These are phyloP conservation scores for Heliconius ismenius DNA, from an alignment of 2,888 invertebrate genomes.

Conservation along the genomic window DNA sequence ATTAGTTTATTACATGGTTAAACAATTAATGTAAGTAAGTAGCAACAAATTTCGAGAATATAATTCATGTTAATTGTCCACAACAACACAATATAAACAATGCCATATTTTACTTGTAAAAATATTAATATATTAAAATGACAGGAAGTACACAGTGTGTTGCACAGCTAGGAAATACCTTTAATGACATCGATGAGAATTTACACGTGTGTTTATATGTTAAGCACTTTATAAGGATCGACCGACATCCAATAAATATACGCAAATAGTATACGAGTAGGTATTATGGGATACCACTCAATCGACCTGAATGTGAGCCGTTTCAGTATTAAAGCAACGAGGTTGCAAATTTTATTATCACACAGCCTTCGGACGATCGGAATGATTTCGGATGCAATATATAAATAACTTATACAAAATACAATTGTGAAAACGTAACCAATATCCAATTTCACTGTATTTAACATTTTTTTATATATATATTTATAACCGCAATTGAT, in stretches of 20 bases:
- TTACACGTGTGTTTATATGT: neutral
- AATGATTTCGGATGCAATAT: neutral
- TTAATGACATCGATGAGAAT: neutral
- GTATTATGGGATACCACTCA: neutral
- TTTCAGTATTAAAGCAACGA: neutral
- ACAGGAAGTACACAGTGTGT: neutral
- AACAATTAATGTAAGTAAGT: neutral
- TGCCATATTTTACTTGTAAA: neutral
- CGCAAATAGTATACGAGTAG: neutral
- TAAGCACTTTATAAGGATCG: neutral
- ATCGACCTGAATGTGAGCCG: neutral
- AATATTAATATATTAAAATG: neutral
- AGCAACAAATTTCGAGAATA: neutral
- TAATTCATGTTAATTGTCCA: neutral
- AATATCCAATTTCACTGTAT: neutral
- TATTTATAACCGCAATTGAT: neutral
- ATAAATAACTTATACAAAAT: neutral
- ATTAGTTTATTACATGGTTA: neutral
- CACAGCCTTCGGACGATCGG: neutral
- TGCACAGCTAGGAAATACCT: neutral
- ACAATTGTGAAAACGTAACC: neutral
- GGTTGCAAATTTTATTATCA: constrained; percentile 8
- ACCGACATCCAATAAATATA: neutral
- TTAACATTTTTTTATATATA: neutral
- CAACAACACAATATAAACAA: neutral